phyloP scores from a whole-genome alignment of 2,888 invertebrate species.

The Achlya flavicornis region DNA sequence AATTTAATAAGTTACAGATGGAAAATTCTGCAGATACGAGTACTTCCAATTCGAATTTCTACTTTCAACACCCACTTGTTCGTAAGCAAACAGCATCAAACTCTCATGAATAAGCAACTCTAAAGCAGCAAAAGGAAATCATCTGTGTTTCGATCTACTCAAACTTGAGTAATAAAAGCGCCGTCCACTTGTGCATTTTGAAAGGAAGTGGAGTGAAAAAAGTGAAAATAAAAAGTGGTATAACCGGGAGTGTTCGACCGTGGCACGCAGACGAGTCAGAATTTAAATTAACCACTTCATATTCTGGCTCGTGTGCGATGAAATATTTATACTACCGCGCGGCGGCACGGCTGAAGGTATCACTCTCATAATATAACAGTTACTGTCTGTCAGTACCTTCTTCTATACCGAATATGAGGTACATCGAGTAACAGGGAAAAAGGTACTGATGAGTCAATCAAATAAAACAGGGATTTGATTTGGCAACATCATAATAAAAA shows the following conservation, averaged over 20 bases:
- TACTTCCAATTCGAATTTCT: slow-evolving; percentile 12
- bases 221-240: slow-evolving; percentile 47
- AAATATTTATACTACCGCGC: slow-evolving; percentile 66
- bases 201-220: slow-evolving; percentile 43
- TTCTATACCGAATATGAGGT: not conserved
- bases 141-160: slow-evolving; percentile 36
- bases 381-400: slow-evolving; percentile 31
- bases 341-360: slow-evolving; percentile 37
- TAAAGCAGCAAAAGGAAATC: slow-evolving; percentile 38
- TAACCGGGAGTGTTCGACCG: slow-evolving; percentile 47
- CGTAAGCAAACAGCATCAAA: slow-evolving; percentile 36
- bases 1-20: too few species aligned
- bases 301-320: slow-evolving; percentile 61
- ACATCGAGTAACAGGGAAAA: not conserved
- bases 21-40: not conserved
- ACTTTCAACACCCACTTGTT: slow-evolving; percentile 34
- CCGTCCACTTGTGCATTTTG: slow-evolving; percentile 45
- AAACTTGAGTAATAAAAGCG: slow-evolving; percentile 48
- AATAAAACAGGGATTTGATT: not conserved
- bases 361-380: slow-evolving; percentile 45
- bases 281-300: slow-evolving; percentile 78
- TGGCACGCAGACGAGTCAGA: slow-evolving; percentile 55
- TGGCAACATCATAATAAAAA: too few species aligned
- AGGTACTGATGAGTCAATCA: not conserved
- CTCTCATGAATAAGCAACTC: slow-evolving; percentile 37